Conservation (phyloP, 1,140 invertebrate genomes). For the Drosophila fuyamai region DNA sequence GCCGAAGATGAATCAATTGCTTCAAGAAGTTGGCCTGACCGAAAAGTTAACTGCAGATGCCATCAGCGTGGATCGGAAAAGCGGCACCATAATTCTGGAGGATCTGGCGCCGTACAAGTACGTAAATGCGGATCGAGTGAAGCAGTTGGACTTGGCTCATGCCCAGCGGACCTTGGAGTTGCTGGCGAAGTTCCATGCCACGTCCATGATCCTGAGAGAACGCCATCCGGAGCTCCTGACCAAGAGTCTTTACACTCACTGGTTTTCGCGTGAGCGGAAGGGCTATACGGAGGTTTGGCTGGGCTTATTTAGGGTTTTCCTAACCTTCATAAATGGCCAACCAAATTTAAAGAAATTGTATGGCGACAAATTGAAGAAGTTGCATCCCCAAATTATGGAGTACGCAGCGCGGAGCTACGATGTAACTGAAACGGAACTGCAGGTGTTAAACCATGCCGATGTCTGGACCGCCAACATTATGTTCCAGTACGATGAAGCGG, state of each 20-base stretch:
- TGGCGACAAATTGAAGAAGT: conserved; percentile 52
- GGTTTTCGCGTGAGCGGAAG: conserved; percentile 31
- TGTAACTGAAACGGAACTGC: conserved; percentile 84
- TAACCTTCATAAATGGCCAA: conserved; percentile 32
- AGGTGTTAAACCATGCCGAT: conserved; percentile 87
- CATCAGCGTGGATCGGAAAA: conserved; percentile 54
- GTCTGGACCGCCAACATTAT: conserved; percentile 88
- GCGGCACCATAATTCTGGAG: conserved; percentile 81
- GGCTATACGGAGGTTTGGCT: conserved; percentile 25
- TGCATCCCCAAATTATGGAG: conserved; percentile 46
- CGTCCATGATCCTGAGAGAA: conserved; percentile 38
- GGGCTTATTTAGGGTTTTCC: conserved; percentile 20
- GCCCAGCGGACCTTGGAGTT: conserved; percentile 84
- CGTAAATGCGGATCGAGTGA: conserved; percentile 85
- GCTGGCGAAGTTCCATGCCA: conserved; percentile 86
- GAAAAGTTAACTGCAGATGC: conserved; percentile 64
- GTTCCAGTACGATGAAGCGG: conserved; percentile 85
- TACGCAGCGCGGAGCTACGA: conserved; percentile 46
- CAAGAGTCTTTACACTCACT: conserved; percentile 22
- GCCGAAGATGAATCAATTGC: conserved; percentile 54
- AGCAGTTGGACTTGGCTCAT: conserved; percentile 85
- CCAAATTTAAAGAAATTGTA: conserved; percentile 42
- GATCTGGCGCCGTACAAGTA: conserved; percentile 85
- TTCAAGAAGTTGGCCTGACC: conserved; percentile 44
- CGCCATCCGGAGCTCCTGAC: conserved; percentile 33